Evolutionary conservation across 2,888 invertebrate species (phyloP), one percentile per base, ranked within the genome.

Genomic region (Cheilosia pagana): DNA sequence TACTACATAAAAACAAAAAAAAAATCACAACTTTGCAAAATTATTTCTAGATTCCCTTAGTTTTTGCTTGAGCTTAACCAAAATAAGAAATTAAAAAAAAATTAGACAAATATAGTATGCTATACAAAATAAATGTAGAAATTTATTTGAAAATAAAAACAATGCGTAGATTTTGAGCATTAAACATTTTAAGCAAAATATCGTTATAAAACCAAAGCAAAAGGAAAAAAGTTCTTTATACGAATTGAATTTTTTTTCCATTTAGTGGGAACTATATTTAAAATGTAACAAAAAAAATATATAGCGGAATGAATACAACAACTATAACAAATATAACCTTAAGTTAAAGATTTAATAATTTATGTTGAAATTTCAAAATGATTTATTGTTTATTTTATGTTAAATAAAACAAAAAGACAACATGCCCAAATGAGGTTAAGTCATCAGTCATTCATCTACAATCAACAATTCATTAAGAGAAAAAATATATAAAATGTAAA

Each of bases 381-480:
- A 62, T 74, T 85, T 60, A 23, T 31, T 6, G 12, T 65, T 48
- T 65, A 12, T 59, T 52, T 78, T 57, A 53, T 68, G 55, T 75
- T 74, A 65, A 41, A 59, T 28, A 43, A 55, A 62, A 63, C 8
- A 71, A 78, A 79, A 85, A 85, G 85, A 85, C 85, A 85, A 85
- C 85, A 85, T 85, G 85, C 85, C 85, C 75, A 76, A 75, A 74
- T 76, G 85, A 85, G 85, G 85, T 76, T 81, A 85, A 85, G 81
- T 85, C 85, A 85, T 85, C 85, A 85, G 70, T 81, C 85, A 81
- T 81, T 75, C 85, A 85, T 85, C 72, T 25, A 68, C 63, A 65
- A 60, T 60, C 71, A 72, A 82, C 67, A 82, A 57, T 50, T 70
- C 60, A 70, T 62, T 60, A 21, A 25, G 21, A 6, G 35, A 55